Evolutionary conservation across 2,113 vertebrate genomes (phyloP).

Genomic region (Eidolon helvum): DNA sequence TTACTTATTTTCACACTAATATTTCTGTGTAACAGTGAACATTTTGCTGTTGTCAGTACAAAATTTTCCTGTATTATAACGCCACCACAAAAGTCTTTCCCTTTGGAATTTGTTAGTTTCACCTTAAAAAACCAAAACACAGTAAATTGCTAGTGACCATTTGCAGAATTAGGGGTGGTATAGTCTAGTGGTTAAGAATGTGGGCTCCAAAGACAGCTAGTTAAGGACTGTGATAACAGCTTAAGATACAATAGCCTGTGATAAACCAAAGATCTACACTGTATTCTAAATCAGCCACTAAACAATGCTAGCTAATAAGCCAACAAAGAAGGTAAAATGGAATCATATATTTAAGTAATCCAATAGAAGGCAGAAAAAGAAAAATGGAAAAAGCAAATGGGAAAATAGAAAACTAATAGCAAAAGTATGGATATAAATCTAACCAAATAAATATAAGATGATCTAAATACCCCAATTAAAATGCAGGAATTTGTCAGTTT

Average conservation of each 20-base stretch:
- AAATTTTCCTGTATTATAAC: slow-evolving; percentile 85
- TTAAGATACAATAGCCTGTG: background rate
- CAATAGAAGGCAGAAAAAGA: background rate
- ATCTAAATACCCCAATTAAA: background rate
- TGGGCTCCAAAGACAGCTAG: background rate
- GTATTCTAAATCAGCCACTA: background rate
- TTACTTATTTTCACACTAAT: slow-evolving; percentile 81
- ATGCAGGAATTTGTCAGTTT: background rate
- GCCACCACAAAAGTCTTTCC: slow-evolving; percentile 86
- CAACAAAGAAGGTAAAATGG: background rate
- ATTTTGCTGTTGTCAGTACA: slow-evolving; percentile 88
- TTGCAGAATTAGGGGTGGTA: background rate
- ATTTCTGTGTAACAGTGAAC: slow-evolving; percentile 75
- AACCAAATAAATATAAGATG: background rate
- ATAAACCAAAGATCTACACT: background rate
- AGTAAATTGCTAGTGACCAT: fast-evolving
- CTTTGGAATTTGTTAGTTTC: slow-evolving; percentile 77
- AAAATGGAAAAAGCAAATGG: background rate
- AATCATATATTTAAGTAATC: background rate
- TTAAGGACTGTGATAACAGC: background rate
- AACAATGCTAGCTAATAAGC: background rate
- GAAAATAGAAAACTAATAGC: background rate
- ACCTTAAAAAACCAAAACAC: slow-evolving; percentile 81
- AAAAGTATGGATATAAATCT: background rate
- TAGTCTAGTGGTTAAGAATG: too few species aligned